Evolutionary conservation across 2,113 vertebrate species (phyloP), one percentile per base, ranked within the genome.

Genomic region (Syngnathoides biaculeatus): DNA sequence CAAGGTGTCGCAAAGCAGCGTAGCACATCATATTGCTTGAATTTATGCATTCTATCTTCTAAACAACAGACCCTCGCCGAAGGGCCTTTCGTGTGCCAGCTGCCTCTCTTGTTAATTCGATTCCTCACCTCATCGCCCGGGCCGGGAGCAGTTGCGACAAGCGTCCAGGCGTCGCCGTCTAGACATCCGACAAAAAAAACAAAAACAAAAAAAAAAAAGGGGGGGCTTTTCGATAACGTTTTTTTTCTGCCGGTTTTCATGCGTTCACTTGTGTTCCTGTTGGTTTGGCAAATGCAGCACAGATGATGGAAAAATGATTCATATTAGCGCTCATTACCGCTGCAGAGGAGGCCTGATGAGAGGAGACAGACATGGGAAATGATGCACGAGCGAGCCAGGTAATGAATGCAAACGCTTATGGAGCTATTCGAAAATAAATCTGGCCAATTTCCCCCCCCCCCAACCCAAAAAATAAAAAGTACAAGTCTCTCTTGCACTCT

Each of bases 91-190:
- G 6, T 0, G 60, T 75, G 78, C 85, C 81, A 84, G 86, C 83
- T 89, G 87, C 74, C 73, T 83, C 79, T 60, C 84, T 77, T 64
- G 71, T 83, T 86, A 83, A 90, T 87, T 83, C 79, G 77, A 87
- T 86, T 88, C 75, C 70, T 83, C 79, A 84, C 76, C 74, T 68
- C 69, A 30, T 72, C 3, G 61, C 74, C n/a, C 0, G 5, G 66
- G 72, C 69, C 73, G 19, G 57, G 38, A 79, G 79, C 68, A 14
- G 64, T 40, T 63, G 62, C 61, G 73, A 24, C 66, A 67, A 70
- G 68, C 52, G 69, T 66, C 77, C 67, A 47, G 53, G 3, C 40
- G 14, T 63, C 81, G 80, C 78, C 76, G 77, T 83, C 73, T 57
- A 75, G 77, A 83, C 74, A 71, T 77, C 68, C 68, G 69, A 62